Conservation (phyloP, 1,140 invertebrate genomes). For the Piezodorus guildinii region DNA sequence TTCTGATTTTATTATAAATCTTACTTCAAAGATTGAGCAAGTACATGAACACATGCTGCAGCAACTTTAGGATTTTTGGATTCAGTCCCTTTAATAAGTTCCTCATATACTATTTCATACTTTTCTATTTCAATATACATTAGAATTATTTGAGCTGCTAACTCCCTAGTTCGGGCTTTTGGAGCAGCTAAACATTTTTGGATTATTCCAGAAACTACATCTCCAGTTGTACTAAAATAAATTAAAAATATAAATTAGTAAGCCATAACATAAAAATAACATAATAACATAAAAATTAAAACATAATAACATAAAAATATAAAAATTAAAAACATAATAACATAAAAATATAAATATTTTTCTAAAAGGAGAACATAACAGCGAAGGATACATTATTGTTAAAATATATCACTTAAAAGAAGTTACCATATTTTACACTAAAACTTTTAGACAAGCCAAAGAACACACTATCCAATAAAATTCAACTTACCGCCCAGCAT, state of each 20-base stretch:
- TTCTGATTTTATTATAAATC: neutral
- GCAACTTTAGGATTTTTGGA: conserved; percentile 94
- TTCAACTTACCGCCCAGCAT: conserved; percentile 56
- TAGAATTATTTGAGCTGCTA: conserved; percentile 75
- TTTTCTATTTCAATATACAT: conserved; percentile 97
- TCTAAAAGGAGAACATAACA: neutral
- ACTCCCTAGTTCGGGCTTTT: conserved; percentile 82
- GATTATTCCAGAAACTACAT: conserved; percentile 81
- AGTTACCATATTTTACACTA: conserved; percentile 35
- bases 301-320: neutral
- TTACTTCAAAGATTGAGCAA: conserved; percentile 60
- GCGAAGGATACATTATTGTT: neutral
- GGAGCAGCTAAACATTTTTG: conserved; percentile 85
- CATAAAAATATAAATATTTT: neutral
- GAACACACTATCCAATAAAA: conserved; percentile 62
- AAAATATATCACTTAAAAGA: conserved; percentile 53
- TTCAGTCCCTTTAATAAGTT: conserved; percentile 85
- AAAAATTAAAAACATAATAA: neutral
- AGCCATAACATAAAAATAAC: neutral
- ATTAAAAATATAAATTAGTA: conserved; percentile 21
- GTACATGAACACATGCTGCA: conserved; percentile 62
- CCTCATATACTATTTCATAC: conserved; percentile 79
- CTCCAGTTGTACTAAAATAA: conserved; percentile 62
- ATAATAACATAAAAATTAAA: too few relatives aligned
- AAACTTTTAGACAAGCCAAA: conserved; percentile 81